Base-by-base conservation (phyloP, 53 echinoderm and acorn worm species). In the Glandiceps talaboti region DNA sequence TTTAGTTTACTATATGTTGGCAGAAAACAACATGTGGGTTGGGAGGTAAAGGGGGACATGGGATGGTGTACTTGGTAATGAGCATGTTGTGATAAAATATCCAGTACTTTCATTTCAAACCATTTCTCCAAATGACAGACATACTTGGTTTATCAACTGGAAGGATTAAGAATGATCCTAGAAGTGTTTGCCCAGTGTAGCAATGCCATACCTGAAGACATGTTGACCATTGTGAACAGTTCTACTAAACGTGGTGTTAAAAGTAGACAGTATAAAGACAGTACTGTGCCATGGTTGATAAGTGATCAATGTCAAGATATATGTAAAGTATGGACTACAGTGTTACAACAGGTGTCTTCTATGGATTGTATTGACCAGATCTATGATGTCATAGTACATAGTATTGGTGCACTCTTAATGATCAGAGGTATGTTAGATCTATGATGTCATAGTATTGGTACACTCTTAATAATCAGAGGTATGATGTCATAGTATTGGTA, bases 371-470 rank as follows among this genome's bases (percentile, higher is more conserved):
- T 81, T 77, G 79, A 87, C 29, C 73, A 26, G 25, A 33, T 78
- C 32, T 81, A 83, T 75, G 75, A 29, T 31, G 83, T 74, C 30
- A 81, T 90, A 6, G 82, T 90, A 28, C 83, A 87, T 72, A 85
- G 88, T 77, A 82, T 89, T 74, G 89, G 88, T 28, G 82, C 87
- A 0, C 30, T 95, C 73, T n/a, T 95, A 28, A 78, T 88, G 74
- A 82, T 87, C n/a, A 77, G 86, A 82, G 89, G 96, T 95, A 73
- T 81, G 84, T 87, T n/a, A n/a, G n/a, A n/a, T n/a, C n/a, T n/a
- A n/a, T n/a, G n/a, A n/a, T n/a, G n/a, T n/a, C n/a, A n/a, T n/a
- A n/a, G n/a, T n/a, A n/a, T n/a, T n/a, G n/a, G n/a, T n/a, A n/a
- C n/a, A n/a, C n/a, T n/a, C n/a, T n/a, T n/a, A n/a, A n/a, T n/a